A percentile compares a stretch with the other conserved stretches of the same genome.
Evolutionary conservation across 2,113 vertebrate species (phyloP).

Genomic region (Paradoxurus hermaphroditus): DNA sequence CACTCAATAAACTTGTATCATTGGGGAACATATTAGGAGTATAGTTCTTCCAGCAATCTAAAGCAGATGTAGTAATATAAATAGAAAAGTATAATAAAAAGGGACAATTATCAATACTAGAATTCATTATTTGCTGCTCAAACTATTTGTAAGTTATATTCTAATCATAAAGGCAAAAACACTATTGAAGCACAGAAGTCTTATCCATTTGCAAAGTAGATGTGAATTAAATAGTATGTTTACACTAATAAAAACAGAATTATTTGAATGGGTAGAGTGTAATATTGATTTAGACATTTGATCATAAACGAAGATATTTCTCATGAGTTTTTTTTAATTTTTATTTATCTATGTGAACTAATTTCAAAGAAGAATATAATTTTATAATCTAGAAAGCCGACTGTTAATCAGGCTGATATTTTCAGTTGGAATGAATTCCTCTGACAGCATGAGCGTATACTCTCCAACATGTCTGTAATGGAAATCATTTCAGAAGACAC

Average conservation of each 20-base stretch:
- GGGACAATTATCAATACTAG: background rate
- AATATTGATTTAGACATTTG: background rate
- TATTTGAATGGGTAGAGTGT: background rate
- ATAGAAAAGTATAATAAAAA: background rate
- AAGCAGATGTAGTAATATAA: background rate
- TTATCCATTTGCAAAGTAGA: background rate
- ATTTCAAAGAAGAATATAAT: constrained; percentile 18
- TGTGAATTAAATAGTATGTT: background rate
- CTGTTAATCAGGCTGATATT: constrained; percentile 11
- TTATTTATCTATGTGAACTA: background rate
- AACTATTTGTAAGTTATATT: constrained; percentile 15
- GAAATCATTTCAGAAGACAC: constrained; percentile 26
- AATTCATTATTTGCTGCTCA: background rate
- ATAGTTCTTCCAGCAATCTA: background rate
- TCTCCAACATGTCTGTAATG: background rate
- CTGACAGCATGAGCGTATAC: constrained; percentile 14
- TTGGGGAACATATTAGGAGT: background rate
- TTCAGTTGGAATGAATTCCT: constrained; percentile 39
- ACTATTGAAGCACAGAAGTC: background rate
- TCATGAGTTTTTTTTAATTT: background rate
- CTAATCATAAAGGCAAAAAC: constrained; percentile 34
- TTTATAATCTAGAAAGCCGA: background rate
- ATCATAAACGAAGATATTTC: background rate
- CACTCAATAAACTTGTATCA: background rate
- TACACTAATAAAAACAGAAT: background rate